Evolutionary conservation across 2,113 vertebrate species (phyloP).

Genomic region (Nothoprocta perdicaria): DNA sequence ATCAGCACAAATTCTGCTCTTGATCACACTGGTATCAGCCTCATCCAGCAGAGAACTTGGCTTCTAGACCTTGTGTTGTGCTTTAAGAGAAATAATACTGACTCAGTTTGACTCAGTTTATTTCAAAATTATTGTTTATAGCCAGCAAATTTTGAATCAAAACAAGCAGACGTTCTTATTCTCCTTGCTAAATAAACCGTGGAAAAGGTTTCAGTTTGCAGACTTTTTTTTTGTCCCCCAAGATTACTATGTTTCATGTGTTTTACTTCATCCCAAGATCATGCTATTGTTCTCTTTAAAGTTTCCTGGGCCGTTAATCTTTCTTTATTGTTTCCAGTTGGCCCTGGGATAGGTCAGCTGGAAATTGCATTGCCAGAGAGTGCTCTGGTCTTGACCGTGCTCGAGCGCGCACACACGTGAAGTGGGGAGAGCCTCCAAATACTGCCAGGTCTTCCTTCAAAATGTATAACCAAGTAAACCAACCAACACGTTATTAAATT

Average conservation of each 20-base stretch:
- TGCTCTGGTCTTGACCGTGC: conserved; percentile 11
- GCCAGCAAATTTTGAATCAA: conserved; percentile 42
- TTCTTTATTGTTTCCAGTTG: conserved; percentile 51
- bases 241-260: neutral
- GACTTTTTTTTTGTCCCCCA: neutral
- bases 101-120: conserved; percentile 32
- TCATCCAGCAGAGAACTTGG: conserved; percentile 30
- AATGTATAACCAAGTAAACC: neutral
- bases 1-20: conserved; percentile 32
- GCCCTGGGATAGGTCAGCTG: conserved; percentile 55
- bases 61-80: conserved; percentile 22
- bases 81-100: conserved; percentile 46
- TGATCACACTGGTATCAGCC: conserved; percentile 24
- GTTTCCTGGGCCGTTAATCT: conserved; percentile 51
- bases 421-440: conserved; percentile 13
- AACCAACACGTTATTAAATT: neutral
- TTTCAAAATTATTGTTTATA: conserved; percentile 54
- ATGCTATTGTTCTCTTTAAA: conserved; percentile 53
- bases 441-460: conserved; percentile 4
- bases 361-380: conserved; percentile 28
- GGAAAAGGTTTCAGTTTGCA: conserved; percentile 45
- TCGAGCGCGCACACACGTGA: neutral
- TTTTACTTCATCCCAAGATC: conserved; percentile 45
- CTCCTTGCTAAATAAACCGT: neutral
- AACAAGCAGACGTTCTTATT: neutral